These are phyloP conservation scores for Aegypius monachus DNA, from an alignment of 2,113 vertebrate genomes.

Conservation along the genomic window DNA sequence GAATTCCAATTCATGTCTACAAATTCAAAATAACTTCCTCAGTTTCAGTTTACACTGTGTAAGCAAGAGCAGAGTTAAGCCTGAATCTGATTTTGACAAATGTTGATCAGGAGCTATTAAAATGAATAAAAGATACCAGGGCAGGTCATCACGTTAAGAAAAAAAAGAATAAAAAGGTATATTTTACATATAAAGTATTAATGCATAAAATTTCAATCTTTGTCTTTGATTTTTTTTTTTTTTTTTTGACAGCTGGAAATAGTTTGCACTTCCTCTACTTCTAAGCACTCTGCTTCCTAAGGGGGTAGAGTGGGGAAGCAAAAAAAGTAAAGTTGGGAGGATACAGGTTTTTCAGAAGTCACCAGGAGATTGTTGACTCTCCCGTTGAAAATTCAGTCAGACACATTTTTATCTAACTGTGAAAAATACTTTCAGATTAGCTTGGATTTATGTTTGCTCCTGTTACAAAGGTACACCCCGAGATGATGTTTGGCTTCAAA, in stretches of 20 bases:
- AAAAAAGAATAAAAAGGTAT: background rate
- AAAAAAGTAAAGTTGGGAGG: background rate
- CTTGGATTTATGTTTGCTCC: constrained; percentile 54
- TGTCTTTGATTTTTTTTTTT: background rate
- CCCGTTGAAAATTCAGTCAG: background rate
- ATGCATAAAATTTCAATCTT: background rate
- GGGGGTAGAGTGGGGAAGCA: background rate
- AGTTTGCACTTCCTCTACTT: background rate
- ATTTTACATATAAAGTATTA: background rate
- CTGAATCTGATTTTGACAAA: background rate
- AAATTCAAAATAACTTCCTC: background rate
- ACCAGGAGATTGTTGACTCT: background rate
- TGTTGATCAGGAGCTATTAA: background rate
- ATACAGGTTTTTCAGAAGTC: background rate
- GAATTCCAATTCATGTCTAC: background rate
- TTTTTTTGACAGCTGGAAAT: background rate
- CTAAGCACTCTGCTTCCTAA: background rate
- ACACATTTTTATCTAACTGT: constrained; percentile 18
- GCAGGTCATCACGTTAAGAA: background rate
- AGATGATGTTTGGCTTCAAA: constrained; percentile 57
- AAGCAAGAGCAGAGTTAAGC: background rate
- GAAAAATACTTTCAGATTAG: constrained; percentile 21
- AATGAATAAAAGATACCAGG: background rate
- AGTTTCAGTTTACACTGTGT: background rate
- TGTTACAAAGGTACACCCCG: background rate